Conservation (phyloP, 2,797 vertebrate species). For the Oreochromis mossambicus region DNA sequence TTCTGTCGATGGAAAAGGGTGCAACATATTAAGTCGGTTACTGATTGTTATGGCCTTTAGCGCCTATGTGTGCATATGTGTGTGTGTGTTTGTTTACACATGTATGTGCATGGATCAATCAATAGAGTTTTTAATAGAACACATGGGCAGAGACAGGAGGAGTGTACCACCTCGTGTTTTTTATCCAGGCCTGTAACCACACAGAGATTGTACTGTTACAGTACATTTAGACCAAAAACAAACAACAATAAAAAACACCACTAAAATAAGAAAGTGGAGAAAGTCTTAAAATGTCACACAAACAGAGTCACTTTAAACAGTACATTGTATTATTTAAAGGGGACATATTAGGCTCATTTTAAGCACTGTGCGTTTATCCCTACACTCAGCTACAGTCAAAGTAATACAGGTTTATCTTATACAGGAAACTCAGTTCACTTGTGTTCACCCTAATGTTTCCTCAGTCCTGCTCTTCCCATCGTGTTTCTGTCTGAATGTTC, state of each 20-base stretch:
- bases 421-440: not conserved
- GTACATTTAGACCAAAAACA: not conserved
- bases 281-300: not conserved
- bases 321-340: not conserved
- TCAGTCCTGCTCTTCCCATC: not conserved
- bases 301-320: not conserved
- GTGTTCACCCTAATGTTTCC: not conserved
- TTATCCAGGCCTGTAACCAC: slow-evolving; percentile 41
- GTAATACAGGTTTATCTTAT: not conserved
- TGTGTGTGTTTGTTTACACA: not conserved
- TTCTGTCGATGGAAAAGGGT: slow-evolving; percentile 57
- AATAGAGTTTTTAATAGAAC: slow-evolving; percentile 72
- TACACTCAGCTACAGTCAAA: not conserved
- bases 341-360: not conserved
- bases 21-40: slow-evolving; percentile 61
- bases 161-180: slow-evolving; percentile 54
- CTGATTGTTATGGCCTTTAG: slow-evolving; percentile 63
- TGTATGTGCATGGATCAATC: slow-evolving; percentile 43
- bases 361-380: not conserved
- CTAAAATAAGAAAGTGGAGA: not conserved
- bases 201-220: not conserved
- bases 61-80: not conserved
- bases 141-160: slow-evolving; percentile 39
- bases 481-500: not conserved
- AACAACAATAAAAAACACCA: not conserved